Percentiles rank a stretch among this genome's conserved stretches.
phyloP scores from a whole-genome alignment of 2,113 vertebrate species.

The Seriola quinqueradiata region DNA sequence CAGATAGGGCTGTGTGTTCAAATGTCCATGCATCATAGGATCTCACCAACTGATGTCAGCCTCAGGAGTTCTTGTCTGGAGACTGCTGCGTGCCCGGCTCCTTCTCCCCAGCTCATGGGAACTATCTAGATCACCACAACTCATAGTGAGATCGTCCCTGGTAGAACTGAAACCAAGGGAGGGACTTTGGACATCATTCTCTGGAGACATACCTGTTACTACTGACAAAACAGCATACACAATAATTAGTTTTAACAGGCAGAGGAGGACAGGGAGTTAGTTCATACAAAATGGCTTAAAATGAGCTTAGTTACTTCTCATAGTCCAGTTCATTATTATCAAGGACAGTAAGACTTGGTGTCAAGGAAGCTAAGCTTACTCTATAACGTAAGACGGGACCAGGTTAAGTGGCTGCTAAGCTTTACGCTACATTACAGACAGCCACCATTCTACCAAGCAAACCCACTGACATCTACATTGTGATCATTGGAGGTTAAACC shows the following conservation, averaged over 20 bases:
- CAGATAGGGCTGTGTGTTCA: not conserved
- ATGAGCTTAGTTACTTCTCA: not conserved
- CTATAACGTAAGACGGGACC: slow-evolving; percentile 50
- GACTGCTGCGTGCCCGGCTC: slow-evolving; percentile 27
- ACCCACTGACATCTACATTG: not conserved
- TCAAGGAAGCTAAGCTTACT: slow-evolving; percentile 38
- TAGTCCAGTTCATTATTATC: not conserved
- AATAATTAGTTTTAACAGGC: not conserved
- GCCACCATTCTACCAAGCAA: not conserved
- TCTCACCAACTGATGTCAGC: slow-evolving; percentile 63
- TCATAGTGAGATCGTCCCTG: slow-evolving; percentile 51
- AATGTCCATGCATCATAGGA: not conserved
- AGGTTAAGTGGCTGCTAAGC: slow-evolving; percentile 11
- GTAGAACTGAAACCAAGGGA: slow-evolving; percentile 50
- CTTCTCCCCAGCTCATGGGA: slow-evolving; percentile 29
- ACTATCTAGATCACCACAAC: slow-evolving; percentile 30
- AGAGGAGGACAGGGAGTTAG: not conserved
- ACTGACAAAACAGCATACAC: slow-evolving; percentile 15
- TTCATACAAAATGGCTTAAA: not conserved
- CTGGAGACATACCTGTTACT: slow-evolving; percentile 68
- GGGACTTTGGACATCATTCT: slow-evolving; percentile 56
- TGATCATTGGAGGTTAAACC: not conserved
- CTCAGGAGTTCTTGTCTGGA: slow-evolving; percentile 42
- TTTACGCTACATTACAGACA: not conserved
- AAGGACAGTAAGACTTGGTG: slow-evolving; percentile 2